Conservation (phyloP, 1,140 invertebrate species). For the Venustaconcha ellipsiformis region DNA sequence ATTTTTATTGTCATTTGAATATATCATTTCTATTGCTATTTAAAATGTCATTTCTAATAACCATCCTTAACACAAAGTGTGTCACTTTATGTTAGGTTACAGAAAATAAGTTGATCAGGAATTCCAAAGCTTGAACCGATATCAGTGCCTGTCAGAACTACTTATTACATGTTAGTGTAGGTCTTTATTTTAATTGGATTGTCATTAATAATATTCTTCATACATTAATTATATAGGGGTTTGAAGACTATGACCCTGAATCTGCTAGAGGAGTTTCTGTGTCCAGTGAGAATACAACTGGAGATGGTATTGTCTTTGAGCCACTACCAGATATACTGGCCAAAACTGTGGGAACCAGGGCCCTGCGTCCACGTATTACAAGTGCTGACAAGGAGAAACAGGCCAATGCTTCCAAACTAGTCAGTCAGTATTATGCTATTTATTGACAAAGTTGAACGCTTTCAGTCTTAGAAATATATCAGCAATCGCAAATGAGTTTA, state of each 20-base stretch:
- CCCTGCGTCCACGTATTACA: conserved; percentile 53
- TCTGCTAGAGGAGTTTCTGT: conserved; percentile 15
- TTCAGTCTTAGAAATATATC: neutral
- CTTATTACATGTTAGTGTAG: no score
- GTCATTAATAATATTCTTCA: no score
- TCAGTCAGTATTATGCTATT: neutral
- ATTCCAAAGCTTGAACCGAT: no score
- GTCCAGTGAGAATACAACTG: conserved; percentile 21
- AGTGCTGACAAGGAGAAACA: conserved; percentile 45
- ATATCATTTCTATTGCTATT: no score
- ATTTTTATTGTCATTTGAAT: no score
- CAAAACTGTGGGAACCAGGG: conserved; percentile 42
- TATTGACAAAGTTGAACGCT: neutral
- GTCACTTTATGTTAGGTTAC: no score
- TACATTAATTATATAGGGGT: no score
- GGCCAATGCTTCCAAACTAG: conserved; percentile 6
- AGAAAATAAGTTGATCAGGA: no score
- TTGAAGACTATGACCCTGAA: conserved; percentile 18
- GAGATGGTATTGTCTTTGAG: conserved; percentile 50
- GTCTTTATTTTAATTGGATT: no score
- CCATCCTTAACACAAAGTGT: no score
- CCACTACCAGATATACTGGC: conserved; percentile 59
- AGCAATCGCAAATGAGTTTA: neutral
- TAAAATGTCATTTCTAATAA: no score
- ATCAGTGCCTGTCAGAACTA: no score